Conservation (phyloP, 2,797 vertebrate species). For the Pogoniulus pusillus region DNA sequence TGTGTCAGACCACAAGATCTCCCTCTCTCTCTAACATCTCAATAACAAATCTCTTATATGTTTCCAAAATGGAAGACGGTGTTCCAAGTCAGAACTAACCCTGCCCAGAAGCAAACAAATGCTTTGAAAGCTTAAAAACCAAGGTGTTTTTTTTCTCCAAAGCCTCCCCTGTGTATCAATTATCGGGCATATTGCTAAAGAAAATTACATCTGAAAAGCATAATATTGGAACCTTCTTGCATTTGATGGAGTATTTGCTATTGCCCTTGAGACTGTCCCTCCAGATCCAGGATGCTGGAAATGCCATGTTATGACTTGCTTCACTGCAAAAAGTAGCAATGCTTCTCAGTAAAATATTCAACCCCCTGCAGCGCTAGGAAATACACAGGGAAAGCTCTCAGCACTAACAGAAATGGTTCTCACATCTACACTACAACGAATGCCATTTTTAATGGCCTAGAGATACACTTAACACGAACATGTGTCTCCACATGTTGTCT, state of each 20-base stretch:
- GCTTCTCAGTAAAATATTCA: background rate
- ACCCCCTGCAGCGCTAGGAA: background rate
- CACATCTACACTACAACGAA: background rate
- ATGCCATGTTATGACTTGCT: background rate
- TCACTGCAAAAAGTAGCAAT: background rate
- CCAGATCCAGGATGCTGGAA: background rate
- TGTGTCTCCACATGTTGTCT: accelerated
- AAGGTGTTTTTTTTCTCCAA: background rate
- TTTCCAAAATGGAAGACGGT: background rate
- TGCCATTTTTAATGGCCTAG: background rate
- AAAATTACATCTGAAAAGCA: background rate
- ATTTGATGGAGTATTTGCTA: background rate
- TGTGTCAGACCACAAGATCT: constrained; percentile 13
- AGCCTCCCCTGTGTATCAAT: background rate
- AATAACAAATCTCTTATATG: background rate
- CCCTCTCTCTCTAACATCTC: background rate
- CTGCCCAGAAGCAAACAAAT: background rate
- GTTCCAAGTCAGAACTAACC: background rate
- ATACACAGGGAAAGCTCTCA: background rate
- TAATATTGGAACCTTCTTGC: background rate
- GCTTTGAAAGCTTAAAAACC: background rate
- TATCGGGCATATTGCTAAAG: background rate
- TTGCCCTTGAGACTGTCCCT: background rate
- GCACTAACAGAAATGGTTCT: no score
- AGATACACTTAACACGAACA: background rate